Evolutionary conservation across 2,113 vertebrate species (phyloP), one percentile per base, ranked within the genome.

Genomic region (Burhinus oedicnemus): DNA sequence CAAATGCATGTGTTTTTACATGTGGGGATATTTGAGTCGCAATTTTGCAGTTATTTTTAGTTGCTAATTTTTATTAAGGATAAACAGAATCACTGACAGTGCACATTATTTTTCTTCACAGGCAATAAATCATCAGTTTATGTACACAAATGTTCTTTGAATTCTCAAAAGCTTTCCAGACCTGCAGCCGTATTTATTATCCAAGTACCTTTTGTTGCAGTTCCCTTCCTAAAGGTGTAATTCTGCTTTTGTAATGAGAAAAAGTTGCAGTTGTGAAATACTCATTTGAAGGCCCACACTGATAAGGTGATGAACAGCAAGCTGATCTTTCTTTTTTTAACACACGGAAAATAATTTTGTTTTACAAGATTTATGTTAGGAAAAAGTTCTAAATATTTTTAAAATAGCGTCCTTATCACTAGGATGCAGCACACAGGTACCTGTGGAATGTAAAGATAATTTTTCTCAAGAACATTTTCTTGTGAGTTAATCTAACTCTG

Each of bases 71-170:
- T 95, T 95, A 89, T 93, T 93, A 87, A 84, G 74, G 72, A n/a
- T 93, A 86, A 93, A 95, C 91, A 96, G 72, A 91, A 78, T 93
- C 90, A 85, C 87, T 90, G 93, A 96, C 87, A 94, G 77, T 83
- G 90, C 72, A 60, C 72, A 58, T 96, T 97, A 88, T 69, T 97
- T 94, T 94, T 95, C 91, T 86, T 90, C 85, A n/a, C 58, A 71
- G 93, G 93, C 82, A 96, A 95, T 95, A 93, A 96, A 95, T 97
- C 94, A 94, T 80, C 82, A 70, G 60, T 94, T 96, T 97, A 64
- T 64, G 34, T 93, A 91, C 88, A 95, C 79, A 92, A 95, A 89
- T 85, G 77, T 69, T 87, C 89, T 93, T 71, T 87, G 89, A 94
- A 95, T 90, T 90, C 78, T 95, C 87, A 95, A 71, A 95, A 94